A percentile compares a stretch with the other conserved stretches of the same genome.
These are phyloP conservation scores for Neolamprologus sp. DNA, from an alignment of 2,113 vertebrate species.

Conservation along the genomic window DNA sequence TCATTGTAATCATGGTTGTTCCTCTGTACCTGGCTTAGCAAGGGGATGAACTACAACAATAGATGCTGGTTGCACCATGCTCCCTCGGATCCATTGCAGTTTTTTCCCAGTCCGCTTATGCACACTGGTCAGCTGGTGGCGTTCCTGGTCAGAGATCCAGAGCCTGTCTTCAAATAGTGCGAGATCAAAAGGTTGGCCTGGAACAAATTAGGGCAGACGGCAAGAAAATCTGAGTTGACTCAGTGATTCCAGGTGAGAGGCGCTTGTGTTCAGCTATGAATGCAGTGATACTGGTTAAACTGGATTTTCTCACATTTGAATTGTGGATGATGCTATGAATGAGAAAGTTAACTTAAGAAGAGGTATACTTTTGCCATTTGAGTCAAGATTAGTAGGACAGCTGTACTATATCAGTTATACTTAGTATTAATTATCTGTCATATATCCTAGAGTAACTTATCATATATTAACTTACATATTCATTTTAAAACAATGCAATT, in stretches of 20 bases:
- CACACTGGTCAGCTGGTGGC: constrained; percentile 73
- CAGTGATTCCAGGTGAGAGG: background rate
- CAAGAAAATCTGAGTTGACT: background rate
- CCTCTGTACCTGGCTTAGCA: constrained; percentile 83
- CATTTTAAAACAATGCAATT: accelerated
- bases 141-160: constrained; percentile 84
- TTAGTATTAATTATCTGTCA: background rate
- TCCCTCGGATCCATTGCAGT: constrained; percentile 72
- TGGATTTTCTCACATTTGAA: background rate
- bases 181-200: constrained; percentile 81
- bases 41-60: constrained; percentile 84
- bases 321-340: background rate
- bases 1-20: background rate
- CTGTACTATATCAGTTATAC: background rate
- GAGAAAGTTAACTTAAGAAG: background rate
- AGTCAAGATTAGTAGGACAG: background rate
- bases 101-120: constrained; percentile 81
- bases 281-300: background rate
- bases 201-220: background rate
- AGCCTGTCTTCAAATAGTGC: constrained; percentile 84
- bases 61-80: constrained; percentile 81
- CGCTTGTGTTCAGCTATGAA: background rate
- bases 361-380: background rate
- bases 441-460: background rate
- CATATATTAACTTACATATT: background rate